Percentiles rank a stretch among this genome's conserved stretches.
Evolutionary conservation across 2,797 vertebrate genomes (phyloP).

Genomic region (Gorsachius magnificus): DNA sequence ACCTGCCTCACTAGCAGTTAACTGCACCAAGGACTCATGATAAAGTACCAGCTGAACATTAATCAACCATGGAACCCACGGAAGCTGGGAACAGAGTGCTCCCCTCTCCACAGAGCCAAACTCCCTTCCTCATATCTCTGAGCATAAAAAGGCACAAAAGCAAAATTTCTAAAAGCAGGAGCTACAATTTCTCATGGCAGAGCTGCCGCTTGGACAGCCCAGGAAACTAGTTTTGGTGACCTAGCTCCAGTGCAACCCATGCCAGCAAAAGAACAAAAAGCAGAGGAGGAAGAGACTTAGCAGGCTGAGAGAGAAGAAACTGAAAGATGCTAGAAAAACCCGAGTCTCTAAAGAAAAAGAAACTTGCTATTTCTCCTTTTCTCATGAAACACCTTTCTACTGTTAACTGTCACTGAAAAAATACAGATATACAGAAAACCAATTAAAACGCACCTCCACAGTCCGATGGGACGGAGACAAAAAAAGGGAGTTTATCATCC

Average conservation of each 20-base stretch:
- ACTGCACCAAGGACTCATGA: neutral
- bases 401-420: neutral
- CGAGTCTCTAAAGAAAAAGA: neutral
- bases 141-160: neutral
- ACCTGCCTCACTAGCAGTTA: neutral
- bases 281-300: neutral
- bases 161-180: neutral
- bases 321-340: neutral
- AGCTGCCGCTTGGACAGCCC: rapidly evolving
- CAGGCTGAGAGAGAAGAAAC: neutral
- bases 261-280: neutral
- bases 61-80: neutral
- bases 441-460: neutral
- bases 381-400: neutral
- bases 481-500: neutral
- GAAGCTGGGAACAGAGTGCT: neutral
- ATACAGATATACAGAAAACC: neutral
- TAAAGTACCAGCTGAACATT: rapidly evolving
- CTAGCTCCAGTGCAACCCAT: neutral
- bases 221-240: neutral
- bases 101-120: neutral
- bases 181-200: rapidly evolving
- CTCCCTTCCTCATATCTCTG: neutral
- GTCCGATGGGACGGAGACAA: neutral
- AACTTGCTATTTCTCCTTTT: neutral